These are phyloP conservation scores for Chelmon rostratus DNA, from an alignment of 2,797 vertebrate genomes.

Conservation along the genomic window DNA sequence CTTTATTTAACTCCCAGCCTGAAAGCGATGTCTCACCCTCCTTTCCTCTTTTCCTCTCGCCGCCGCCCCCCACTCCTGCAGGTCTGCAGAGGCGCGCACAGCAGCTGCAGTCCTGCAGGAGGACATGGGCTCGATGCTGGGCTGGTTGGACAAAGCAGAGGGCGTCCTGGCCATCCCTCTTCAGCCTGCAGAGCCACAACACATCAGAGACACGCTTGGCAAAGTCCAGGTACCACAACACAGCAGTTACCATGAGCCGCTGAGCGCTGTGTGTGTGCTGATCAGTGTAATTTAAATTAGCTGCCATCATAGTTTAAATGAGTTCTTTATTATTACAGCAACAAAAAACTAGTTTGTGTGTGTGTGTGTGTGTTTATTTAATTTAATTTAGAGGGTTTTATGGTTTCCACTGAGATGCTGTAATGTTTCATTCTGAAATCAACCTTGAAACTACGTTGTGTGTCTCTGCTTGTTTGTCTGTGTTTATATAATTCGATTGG, in stretches of 20 bases:
- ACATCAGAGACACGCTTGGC: slow-evolving; percentile 89
- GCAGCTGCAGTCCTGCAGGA: slow-evolving; percentile 88
- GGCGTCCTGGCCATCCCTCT: slow-evolving; percentile 80
- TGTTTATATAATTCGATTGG: slow-evolving; percentile 46
- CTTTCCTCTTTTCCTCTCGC: background rate
- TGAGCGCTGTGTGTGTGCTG: slow-evolving; percentile 9
- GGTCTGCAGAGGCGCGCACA: slow-evolving; percentile 89
- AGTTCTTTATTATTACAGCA: slow-evolving; percentile 33
- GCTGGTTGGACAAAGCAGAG: slow-evolving; percentile 92
- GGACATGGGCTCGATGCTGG: slow-evolving; percentile 89
- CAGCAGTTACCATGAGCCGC: background rate
- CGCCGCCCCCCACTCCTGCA: slow-evolving; percentile 50
- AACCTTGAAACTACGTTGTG: slow-evolving; percentile 34
- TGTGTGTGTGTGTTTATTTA: slow-evolving; percentile 23
- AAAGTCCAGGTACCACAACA: slow-evolving; percentile 91
- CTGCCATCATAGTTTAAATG: slow-evolving; percentile 20
- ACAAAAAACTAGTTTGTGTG: slow-evolving; percentile 3
- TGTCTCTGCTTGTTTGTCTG: background rate
- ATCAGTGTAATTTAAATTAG: slow-evolving; percentile 33
- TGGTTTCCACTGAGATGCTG: slow-evolving; percentile 23
- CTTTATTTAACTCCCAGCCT: background rate
- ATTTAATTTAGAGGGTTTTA: slow-evolving; percentile 35
- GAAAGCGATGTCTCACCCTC: background rate
- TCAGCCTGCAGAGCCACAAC: slow-evolving; percentile 89
- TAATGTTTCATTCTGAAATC: slow-evolving; percentile 46